These are phyloP conservation scores for Drosophila kanekoi DNA, from an alignment of 2,888 invertebrate species.

Conservation along the genomic window DNA sequence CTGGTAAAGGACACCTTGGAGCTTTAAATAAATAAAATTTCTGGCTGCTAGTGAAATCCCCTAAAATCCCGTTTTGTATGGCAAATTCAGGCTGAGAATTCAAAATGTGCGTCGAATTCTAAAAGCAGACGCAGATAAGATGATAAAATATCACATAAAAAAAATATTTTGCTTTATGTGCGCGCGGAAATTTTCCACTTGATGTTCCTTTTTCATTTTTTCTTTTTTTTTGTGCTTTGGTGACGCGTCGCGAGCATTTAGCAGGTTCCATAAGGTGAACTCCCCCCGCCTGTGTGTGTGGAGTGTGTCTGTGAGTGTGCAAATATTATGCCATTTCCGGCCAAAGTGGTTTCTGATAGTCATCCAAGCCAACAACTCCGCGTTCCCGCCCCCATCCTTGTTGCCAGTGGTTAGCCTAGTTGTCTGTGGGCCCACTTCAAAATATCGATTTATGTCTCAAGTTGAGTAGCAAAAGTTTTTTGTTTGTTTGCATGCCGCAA, in stretches of 20 bases:
- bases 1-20: slow-evolving; percentile 38
- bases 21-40: slow-evolving; percentile 65
- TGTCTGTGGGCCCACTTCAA: slow-evolving; percentile 49
- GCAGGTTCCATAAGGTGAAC: slow-evolving; percentile 44
- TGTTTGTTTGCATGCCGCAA: slow-evolving; percentile 43
- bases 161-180: slow-evolving; percentile 63
- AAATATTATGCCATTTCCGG: slow-evolving; percentile 73
- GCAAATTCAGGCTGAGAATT: slow-evolving; percentile 25
- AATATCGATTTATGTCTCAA: slow-evolving; percentile 69
- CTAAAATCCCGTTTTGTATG: slow-evolving; percentile 43
- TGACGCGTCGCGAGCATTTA: slow-evolving; percentile 56
- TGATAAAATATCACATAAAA: slow-evolving; percentile 63
- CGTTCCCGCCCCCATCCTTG: neutral
- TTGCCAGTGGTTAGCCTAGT: slow-evolving; percentile 13
- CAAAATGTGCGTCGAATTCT: slow-evolving; percentile 50
- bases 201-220: slow-evolving; percentile 34
- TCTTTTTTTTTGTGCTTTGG: slow-evolving; percentile 20
- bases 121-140: slow-evolving; percentile 39
- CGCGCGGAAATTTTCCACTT: slow-evolving; percentile 44
- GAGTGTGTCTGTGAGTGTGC: slow-evolving; percentile 53
- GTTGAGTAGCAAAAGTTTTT: slow-evolving; percentile 34
- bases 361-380: slow-evolving; percentile 52
- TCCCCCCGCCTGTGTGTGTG: slow-evolving; percentile 3
- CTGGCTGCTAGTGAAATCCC: slow-evolving; percentile 25
- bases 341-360: slow-evolving; percentile 75